A percentile compares a stretch with the other conserved stretches of the same genome.
phyloP scores from a whole-genome alignment of 2,797 vertebrate genomes.

The Apogon hyalosoma region DNA sequence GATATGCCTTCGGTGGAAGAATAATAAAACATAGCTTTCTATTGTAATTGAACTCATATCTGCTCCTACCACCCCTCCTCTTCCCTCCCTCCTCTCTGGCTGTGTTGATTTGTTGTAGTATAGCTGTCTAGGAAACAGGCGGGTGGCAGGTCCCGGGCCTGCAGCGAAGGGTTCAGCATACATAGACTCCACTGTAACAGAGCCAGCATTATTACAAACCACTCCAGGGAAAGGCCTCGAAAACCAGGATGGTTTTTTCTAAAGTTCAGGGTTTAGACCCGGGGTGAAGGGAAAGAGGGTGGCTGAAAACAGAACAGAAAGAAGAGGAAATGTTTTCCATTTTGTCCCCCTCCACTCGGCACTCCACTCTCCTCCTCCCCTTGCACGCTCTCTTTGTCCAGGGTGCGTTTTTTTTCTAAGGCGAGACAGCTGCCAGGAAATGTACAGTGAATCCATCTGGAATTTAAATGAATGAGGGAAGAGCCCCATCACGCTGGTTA shows the following conservation, averaged over 20 bases:
- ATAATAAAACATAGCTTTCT: slow-evolving; percentile 58
- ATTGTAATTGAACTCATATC: slow-evolving; percentile 54
- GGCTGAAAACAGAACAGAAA: slow-evolving; percentile 67
- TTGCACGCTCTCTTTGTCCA: slow-evolving; percentile 74
- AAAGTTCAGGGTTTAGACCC: slow-evolving; percentile 68
- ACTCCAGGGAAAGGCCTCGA: slow-evolving; percentile 55
- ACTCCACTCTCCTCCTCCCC: slow-evolving; percentile 56
- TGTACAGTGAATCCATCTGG: slow-evolving; percentile 84
- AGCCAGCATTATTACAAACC: slow-evolving; percentile 62
- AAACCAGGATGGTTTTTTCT: slow-evolving; percentile 44
- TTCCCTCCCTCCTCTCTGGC: slow-evolving; percentile 20
- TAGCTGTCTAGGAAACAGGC: slow-evolving; percentile 66
- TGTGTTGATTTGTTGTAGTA: slow-evolving; percentile 66
- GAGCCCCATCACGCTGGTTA: slow-evolving; percentile 58
- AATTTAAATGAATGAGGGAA: slow-evolving; percentile 81
- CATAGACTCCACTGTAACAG: slow-evolving; percentile 61
- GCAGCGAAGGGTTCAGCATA: slow-evolving; percentile 37
- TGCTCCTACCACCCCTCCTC: background rate
- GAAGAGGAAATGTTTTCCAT: slow-evolving; percentile 80
- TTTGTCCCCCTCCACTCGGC: slow-evolving; percentile 58
- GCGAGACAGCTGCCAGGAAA: slow-evolving; percentile 81
- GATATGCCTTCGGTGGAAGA: slow-evolving; percentile 45
- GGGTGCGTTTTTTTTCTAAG: slow-evolving; percentile 48
- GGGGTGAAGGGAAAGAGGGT: slow-evolving; percentile 53
- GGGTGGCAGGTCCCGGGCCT: slow-evolving; percentile 51